These are phyloP conservation scores for Ectemnius lituratus DNA, from an alignment of 2,888 invertebrate species.

Conservation along the genomic window DNA sequence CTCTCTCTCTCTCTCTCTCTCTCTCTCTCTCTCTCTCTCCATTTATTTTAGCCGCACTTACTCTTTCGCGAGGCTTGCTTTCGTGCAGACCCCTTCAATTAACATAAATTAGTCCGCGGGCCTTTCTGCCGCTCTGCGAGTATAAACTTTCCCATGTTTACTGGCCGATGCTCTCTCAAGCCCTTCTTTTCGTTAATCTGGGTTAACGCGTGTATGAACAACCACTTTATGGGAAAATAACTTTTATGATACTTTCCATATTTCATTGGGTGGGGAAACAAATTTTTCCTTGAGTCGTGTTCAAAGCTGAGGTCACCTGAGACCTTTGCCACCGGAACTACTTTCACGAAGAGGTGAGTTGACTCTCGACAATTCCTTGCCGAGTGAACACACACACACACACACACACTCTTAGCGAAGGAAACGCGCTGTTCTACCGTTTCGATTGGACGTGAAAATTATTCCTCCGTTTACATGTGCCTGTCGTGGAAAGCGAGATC, in stretches of 20 bases:
- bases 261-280: constrained; percentile 30
- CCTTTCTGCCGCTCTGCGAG: constrained; percentile 20
- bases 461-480: too few relatives aligned
- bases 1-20: not conserved
- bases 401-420: too few relatives aligned
- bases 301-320: constrained; percentile 13
- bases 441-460: too few relatives aligned
- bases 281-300: constrained; percentile 35
- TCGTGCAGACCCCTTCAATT: constrained; percentile 40
- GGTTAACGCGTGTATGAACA: constrained; percentile 1
- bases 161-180: constrained; percentile 12
- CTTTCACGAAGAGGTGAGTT: constrained; percentile 38
- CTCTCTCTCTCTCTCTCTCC: not conserved
- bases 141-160: constrained; percentile 46
- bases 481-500: too few relatives aligned
- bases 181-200: constrained; percentile 24
- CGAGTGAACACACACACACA: too few relatives aligned
- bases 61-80: constrained; percentile 16
- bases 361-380: too few relatives aligned
- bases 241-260: not conserved
- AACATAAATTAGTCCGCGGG: constrained; percentile 55
- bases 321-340: constrained; percentile 24
- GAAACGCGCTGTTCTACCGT: too few relatives aligned
- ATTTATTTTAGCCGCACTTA: too few relatives aligned
- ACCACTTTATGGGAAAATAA: not conserved